Evolutionary conservation across 1,140 invertebrate species (phyloP), one percentile per base, ranked within the genome.

Genomic region (Leptinotarsa undecemlineata): DNA sequence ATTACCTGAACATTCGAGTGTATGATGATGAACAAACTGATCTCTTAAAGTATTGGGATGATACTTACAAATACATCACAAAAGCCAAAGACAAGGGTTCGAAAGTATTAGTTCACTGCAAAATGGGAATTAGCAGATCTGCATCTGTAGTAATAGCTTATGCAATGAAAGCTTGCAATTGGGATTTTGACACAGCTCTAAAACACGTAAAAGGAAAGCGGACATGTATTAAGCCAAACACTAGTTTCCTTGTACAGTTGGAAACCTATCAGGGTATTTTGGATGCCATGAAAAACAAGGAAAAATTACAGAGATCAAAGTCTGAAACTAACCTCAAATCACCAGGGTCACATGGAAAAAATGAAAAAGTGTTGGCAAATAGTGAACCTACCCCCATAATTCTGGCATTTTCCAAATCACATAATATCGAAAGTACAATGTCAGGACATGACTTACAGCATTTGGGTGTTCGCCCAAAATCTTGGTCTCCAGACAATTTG

Each of bases 91-190:
- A 94, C 77, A 91, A 94, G 57, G 71, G 71, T 48, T 72, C 94
- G 14, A 96, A 97, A 86, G 96, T 98, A 23, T 86, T 99, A 69
- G 97, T 99, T 42, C 97, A 99, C 84, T 99, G 98, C 86, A 98
- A 99, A 87, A 99, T 99, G 96, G 98, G 98, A 6, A 94, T 99
- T n/a, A 98, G 96, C 84, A 88, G 96, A 66, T 99, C 97, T 4
- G 97, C 98, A 2, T 98, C 97, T 1, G 98, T 99, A 15, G 98
- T 99, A 8, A 97, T 99, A 78, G 97, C 97, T 0, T 99, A 98
- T 85, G 94, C 95, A 4, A 99, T 99, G 97, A 99, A 99, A 86
- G 96, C 96, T 11, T 95, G 96, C 84, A 94, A 95, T 82, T 97
- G 95, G 96, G 92, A 95, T 80, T 93, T 98, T 78, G 90, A 94